Base-by-base conservation (phyloP, 1,140 invertebrate genomes). In the Pseudoatta argentina region DNA sequence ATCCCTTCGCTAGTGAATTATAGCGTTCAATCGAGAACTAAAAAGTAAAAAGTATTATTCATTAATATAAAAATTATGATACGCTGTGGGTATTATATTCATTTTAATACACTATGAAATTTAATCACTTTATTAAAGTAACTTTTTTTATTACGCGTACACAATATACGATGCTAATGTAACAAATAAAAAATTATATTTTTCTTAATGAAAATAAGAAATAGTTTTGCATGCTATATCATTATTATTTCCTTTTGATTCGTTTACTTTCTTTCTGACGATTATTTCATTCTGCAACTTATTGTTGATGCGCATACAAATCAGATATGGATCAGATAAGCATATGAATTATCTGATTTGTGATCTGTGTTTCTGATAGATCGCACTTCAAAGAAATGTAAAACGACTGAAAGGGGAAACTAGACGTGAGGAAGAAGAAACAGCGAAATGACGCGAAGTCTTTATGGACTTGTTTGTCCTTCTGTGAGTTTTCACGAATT, bases 401-500 rank as follows among this genome's bases (percentile, higher is more conserved):
- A 91, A 92, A 87, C 55, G 85, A 86, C 61, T 44, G 78, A 64
- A 71, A 81, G 39, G 61, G 57, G 14, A 69, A 87, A 55, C 34
- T 66, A 51, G 18, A 55, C 30, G 57, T 59, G 57, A 61, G 83
- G 24, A 63, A 81, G 48, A 44, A 77, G 76, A 75, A 67, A 86
- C 44, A 73, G 77, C 53, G 12, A 82, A 81, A 79, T 66, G 79
- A 86, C 77, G 82, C 67, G 55, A 61, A 73, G 75, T 91, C 92
- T 92, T 92, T 92, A 92, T 92, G 91, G 90, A 87, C 92, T 92
- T 92, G 92, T 92, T 92, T 92, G 92, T 92, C 87, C 91, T 86
- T 85, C 76, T 73, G 82, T 30, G 30, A 30, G 30, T 30, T 30
- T 30, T 30, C 3, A 30, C 51, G 82, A 92, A 92, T 92, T 92